phyloP scores from a whole-genome alignment of 2,888 invertebrate species.

The Agelastica alni region DNA sequence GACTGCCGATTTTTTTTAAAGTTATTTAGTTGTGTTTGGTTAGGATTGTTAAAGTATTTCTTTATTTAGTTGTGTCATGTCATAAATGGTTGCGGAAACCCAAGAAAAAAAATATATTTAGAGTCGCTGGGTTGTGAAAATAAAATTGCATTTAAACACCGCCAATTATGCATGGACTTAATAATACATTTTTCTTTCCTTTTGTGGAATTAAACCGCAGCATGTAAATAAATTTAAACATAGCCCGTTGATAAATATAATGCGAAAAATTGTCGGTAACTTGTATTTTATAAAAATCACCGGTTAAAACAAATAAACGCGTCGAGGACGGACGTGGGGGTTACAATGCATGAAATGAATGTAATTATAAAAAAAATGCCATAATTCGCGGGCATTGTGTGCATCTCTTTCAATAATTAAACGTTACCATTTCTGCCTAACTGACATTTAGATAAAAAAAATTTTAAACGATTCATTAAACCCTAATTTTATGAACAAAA shows the following conservation, averaged over 20 bases:
- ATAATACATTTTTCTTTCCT: constrained; percentile 32
- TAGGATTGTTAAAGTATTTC: too few relatives aligned
- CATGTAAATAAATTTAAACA: constrained; percentile 31
- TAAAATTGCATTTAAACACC: constrained; percentile 29
- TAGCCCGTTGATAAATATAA: constrained; percentile 32
- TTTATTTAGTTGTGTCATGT: too few relatives aligned
- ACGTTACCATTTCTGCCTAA: too few relatives aligned
- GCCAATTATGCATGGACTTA: constrained; percentile 24
- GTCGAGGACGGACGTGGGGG: constrained; percentile 27
- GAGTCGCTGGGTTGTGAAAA: constrained; percentile 26
- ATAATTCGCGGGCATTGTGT: constrained; percentile 1
- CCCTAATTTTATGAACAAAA: too few relatives aligned
- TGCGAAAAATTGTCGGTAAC: constrained; percentile 34
- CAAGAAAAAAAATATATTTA: constrained; percentile 18
- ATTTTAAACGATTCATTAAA: too few relatives aligned
- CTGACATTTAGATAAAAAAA: too few relatives aligned
- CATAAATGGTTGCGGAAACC: constrained; percentile 8
- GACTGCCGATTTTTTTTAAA: too few relatives aligned
- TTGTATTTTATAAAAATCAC: constrained; percentile 27
- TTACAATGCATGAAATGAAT: constrained; percentile 31
- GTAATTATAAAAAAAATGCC: constrained; percentile 26
- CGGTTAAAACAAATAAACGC: constrained; percentile 31
- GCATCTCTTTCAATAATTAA: constrained; percentile 4
- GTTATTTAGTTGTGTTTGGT: too few relatives aligned
- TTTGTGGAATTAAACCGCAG: constrained; percentile 26